These are phyloP conservation scores for Petroica traversi DNA, from an alignment of 2,113 vertebrate species.

Conservation along the genomic window DNA sequence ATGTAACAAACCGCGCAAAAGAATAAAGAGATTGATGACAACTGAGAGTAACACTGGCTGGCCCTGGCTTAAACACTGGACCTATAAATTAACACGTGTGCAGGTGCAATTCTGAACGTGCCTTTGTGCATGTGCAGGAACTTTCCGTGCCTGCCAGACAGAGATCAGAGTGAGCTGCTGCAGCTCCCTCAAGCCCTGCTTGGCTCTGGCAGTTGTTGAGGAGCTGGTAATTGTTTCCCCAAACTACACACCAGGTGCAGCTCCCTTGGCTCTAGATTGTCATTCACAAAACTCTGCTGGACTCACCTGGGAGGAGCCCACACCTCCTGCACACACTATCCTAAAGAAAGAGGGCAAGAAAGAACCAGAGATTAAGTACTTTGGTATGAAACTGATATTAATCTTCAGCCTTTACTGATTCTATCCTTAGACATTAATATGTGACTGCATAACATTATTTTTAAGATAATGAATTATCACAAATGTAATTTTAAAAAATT, in stretches of 20 bases:
- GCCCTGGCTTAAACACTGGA: not conserved
- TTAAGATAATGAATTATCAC: not conserved
- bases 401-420: not conserved
- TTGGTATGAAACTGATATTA: not conserved
- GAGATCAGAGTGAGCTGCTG: not conserved
- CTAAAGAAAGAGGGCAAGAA: not conserved
- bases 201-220: not conserved
- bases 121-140: not conserved
- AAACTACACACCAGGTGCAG: not conserved
- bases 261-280: not conserved
- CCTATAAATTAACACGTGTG: not conserved
- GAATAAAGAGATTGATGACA: not conserved
- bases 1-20: not conserved
- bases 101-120: slow-evolving; percentile 6
- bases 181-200: not conserved
- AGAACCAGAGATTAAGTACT: not conserved
- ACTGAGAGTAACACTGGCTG: not conserved
- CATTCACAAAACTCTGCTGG: not conserved
- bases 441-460: not conserved
- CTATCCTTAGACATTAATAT: not conserved
- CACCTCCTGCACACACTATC: not conserved
- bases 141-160: not conserved
- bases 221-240: not conserved
- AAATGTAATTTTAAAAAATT: not conserved
- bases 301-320: not conserved